Percentiles rank a stretch among this genome's conserved stretches.
Conservation (phyloP, 2,888 invertebrate genomes). For the Drosophila mimetica region DNA sequence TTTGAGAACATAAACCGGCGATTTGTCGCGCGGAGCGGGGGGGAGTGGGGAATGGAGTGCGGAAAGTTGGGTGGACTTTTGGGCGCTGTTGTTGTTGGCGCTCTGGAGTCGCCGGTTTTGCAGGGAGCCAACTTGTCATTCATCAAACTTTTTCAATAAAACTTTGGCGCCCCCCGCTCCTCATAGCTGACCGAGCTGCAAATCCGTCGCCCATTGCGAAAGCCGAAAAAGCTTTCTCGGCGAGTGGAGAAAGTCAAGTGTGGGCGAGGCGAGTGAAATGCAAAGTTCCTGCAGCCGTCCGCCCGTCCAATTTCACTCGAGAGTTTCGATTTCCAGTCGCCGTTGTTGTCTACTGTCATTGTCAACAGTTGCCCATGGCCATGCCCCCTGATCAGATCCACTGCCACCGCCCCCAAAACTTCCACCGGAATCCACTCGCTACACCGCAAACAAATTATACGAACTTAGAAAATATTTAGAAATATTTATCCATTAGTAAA, state of each 20-base stretch:
- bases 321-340: conserved; percentile 43
- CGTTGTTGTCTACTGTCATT: conserved; percentile 42
- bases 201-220: conserved; percentile 52
- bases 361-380: conserved; percentile 31
- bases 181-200: conserved; percentile 52
- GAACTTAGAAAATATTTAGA: no score
- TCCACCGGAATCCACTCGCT: neutral
- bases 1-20: conserved; percentile 21
- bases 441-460: neutral
- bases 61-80: neutral
- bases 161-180: conserved; percentile 58
- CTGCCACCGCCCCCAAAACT: conserved; percentile 10
- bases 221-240: conserved; percentile 11
- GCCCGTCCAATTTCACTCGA: conserved; percentile 32
- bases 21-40: conserved; percentile 7
- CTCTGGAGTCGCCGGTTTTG: conserved; percentile 5
- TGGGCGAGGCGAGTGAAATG: conserved; percentile 9
- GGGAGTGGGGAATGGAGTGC: neutral
- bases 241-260: conserved; percentile 15
- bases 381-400: conserved; percentile 1
- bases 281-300: conserved; percentile 39
- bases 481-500: no score
- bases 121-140: conserved; percentile 64
- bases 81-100: no score
- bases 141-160: conserved; percentile 79